phyloP scores from a whole-genome alignment of 2,797 vertebrate genomes.

The Peromyscus eremicus region DNA sequence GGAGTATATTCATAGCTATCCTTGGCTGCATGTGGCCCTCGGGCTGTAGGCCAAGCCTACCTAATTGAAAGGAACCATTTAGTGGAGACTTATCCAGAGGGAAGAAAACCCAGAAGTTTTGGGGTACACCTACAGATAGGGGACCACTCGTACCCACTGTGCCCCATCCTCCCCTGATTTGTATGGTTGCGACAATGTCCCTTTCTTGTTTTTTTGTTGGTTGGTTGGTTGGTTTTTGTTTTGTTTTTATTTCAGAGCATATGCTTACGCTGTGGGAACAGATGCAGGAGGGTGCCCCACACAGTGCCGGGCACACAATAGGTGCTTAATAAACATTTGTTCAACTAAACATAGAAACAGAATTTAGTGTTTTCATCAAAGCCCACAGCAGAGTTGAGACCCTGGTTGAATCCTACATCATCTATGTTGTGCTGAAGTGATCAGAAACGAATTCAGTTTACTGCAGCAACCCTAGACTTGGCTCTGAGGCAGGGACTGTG shows the following conservation, averaged over 20 bases:
- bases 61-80: constrained; percentile 65
- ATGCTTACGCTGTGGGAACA: not conserved
- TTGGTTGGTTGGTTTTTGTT: not conserved
- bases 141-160: accelerated
- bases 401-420: accelerated
- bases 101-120: not conserved
- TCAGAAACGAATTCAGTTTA: not conserved
- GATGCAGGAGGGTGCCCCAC: constrained; percentile 28
- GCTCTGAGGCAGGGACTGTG: not conserved
- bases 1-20: not conserved
- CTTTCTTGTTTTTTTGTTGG: not conserved
- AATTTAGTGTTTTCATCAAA: constrained; percentile 70
- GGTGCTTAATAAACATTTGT: constrained; percentile 82
- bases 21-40: not conserved
- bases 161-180: not conserved
- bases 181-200: not conserved
- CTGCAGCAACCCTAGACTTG: not conserved
- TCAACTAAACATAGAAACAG: constrained; percentile 26
- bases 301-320: constrained; percentile 63
- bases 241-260: constrained; percentile 47
- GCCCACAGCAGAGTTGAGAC: not conserved
- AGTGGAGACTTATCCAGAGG: constrained; percentile 51
- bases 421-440: not conserved
- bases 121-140: constrained; percentile 77
- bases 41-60: not conserved